Evolutionary conservation across 2,888 invertebrate species (phyloP), one percentile per base, ranked within the genome.

Genomic region (Clepsis dumicolana): DNA sequence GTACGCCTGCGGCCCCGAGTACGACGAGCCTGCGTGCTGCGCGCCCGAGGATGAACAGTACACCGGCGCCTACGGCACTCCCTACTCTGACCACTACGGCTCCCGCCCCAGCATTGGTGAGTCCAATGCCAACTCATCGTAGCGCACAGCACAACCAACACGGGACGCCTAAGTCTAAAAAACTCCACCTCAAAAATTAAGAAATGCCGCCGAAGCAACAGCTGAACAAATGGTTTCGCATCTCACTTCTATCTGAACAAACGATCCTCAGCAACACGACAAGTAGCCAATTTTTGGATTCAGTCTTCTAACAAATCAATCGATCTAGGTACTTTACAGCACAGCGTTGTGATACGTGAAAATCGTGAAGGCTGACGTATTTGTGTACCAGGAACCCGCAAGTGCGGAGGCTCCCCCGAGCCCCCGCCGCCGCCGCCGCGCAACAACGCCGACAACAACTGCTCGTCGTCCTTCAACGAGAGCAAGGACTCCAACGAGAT

Each of bases 401-500:
- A 91, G 72, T 91, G 91, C 88, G 89, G 85, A 75, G 75, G 91
- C 70, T 92, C 87, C 75, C 89, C 95, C 80, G 95, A 95, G 88
- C 95, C 95, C 57, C 95, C 95, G 76, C 95, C 95, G 94, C 98
- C 96, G 75, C 98, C 96, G 80, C 97, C 96, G 83, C 96, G 96
- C 85, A 97, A 97, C 90, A 97, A 97, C 82, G 97, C 94, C 79
- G 95, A 95, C 85, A 95, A 95, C 87, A 97, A 97, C 93, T 97
- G 94, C 86, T 96, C 96, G 81, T 96, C 96, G 78, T 95, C 95
- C 54, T 98, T 98, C 93, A 98, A 98, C 92, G 98, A 98, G 90
- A 97, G 97, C 86, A 98, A 98, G 94, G 98, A 98, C 89, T 98
- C 98, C 91, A 98, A 98, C 94, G 98, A 98, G 93, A 97, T 98